Percentiles rank a stretch among this genome's conserved stretches.
phyloP scores from a whole-genome alignment of 1,140 invertebrate species.

The Platorchestia sp. region DNA sequence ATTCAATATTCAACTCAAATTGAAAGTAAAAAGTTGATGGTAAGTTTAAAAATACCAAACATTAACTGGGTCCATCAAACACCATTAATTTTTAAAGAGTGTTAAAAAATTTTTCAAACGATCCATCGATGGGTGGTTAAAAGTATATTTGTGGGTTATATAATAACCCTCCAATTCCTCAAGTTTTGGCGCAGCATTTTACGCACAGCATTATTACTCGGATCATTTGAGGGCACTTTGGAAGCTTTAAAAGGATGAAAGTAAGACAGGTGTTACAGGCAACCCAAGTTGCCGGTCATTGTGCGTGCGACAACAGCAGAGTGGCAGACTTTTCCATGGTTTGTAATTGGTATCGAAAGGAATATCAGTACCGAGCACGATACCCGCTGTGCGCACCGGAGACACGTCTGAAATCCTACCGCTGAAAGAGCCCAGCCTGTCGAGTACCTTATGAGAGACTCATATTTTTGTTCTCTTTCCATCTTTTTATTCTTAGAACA shows the following conservation, averaged over 20 bases:
- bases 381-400: neutral
- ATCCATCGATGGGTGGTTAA: no score
- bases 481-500: neutral
- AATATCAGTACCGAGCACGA: neutral
- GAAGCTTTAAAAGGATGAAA: neutral
- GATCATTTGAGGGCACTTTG: neutral
- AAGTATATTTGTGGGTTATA: no score
- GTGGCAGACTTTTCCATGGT: constrained; percentile 15
- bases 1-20: no score
- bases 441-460: neutral
- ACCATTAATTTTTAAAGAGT: no score
- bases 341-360: constrained; percentile 53
- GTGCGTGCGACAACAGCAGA: constrained; percentile 12
- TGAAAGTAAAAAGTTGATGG: no score
- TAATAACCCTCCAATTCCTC: no score
- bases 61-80: no score
- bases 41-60: no score
- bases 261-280: neutral
- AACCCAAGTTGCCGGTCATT: neutral
- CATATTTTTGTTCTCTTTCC: neutral
- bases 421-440: neutral
- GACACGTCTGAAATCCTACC: neutral
- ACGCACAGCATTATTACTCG: neutral
- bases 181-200: neutral
- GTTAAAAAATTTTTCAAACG: no score